Evolutionary conservation across 1,140 invertebrate genomes (phyloP).

Genomic region (Scaptomyza montana): DNA sequence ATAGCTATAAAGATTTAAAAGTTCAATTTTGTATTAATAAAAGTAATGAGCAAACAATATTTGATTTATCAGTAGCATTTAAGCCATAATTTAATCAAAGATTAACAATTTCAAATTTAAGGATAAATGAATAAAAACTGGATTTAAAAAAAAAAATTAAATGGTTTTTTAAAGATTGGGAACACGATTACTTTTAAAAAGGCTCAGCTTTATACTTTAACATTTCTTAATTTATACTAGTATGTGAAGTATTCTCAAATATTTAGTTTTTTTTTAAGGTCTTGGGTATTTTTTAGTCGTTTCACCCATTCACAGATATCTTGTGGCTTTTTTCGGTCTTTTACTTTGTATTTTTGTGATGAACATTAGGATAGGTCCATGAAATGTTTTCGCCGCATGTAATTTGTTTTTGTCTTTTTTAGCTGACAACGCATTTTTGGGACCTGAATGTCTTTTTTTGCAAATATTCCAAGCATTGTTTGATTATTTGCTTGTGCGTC

Average conservation of each 20-base stretch:
- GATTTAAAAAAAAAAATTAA: too few species aligned
- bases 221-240: neutral
- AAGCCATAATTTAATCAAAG: too few species aligned
- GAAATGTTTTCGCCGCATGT: conserved; percentile 30
- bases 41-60: too few species aligned
- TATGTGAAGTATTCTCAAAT: neutral
- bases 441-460: neutral
- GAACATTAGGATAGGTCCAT: conserved; percentile 53
- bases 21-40: too few species aligned
- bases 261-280: neutral
- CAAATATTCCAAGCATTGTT: neutral
- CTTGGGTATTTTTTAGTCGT: conserved; percentile 19
- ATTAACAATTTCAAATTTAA: too few species aligned
- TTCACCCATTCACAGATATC: neutral
- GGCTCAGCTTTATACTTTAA: too few species aligned
- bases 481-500: neutral
- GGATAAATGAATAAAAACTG: too few species aligned
- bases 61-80: too few species aligned
- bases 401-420: conserved; percentile 19
- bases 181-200: too few species aligned
- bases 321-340: conserved; percentile 14
- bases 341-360: conserved; percentile 6
- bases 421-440: conserved; percentile 30
- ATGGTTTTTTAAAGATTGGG: too few species aligned
- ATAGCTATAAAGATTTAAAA: neutral